Conservation (phyloP, 2,888 invertebrate genomes). For the Cremastobaeus sp. region DNA sequence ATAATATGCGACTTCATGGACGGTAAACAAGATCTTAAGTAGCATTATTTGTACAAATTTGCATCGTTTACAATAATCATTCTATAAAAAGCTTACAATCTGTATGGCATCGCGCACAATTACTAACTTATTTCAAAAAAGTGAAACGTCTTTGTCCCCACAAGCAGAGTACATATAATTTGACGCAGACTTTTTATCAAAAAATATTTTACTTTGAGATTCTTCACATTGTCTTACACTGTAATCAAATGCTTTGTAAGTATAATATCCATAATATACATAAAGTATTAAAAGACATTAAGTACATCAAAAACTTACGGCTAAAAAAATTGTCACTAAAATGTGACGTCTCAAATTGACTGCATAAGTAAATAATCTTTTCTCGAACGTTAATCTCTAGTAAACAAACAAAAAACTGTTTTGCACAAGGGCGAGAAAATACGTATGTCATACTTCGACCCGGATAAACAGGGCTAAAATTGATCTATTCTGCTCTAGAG, state of each 20-base stretch:
- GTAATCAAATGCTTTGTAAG: constrained; percentile 14
- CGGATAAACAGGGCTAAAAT: no score
- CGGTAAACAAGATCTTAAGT: constrained; percentile 43
- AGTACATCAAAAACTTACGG: constrained; percentile 54
- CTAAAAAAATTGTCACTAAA: constrained; percentile 13
- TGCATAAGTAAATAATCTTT: no score
- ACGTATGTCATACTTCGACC: no score
- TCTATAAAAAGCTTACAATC: constrained; percentile 28
- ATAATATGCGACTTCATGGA: constrained; percentile 36
- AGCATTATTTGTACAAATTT: constrained; percentile 39
- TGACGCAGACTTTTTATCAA: neutral
- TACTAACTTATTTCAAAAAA: constrained; percentile 6
- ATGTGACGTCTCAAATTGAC: constrained; percentile 11
- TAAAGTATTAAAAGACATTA: constrained; percentile 35
- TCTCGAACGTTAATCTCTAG: no score
- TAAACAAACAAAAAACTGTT: no score
- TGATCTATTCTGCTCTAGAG: no score
- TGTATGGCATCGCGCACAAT: constrained; percentile 43
- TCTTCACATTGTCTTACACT: neutral
- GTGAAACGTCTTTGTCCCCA: constrained; percentile 10
- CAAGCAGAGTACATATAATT: neutral
- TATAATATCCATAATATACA: constrained; percentile 44
- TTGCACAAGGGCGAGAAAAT: no score
- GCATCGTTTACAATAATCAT: constrained; percentile 6
- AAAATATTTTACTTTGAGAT: constrained; percentile 1